A percentile compares a stretch with the other conserved stretches of the same genome.
Conservation (phyloP, 2,888 invertebrate species). For the Miltochrista miniata region DNA sequence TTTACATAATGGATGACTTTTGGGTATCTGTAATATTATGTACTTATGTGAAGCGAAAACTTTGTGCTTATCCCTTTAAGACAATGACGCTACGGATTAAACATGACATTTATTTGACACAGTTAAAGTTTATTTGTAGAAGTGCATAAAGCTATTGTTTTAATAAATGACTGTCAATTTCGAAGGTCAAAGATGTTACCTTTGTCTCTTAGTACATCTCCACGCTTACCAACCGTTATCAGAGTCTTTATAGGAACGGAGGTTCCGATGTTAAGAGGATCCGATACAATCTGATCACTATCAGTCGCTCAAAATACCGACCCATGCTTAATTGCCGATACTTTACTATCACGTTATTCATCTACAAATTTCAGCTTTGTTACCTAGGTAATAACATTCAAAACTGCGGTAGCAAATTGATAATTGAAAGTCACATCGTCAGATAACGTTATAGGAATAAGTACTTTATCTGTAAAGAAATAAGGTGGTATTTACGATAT, state of each 20-base stretch:
- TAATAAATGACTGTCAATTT: too few species aligned
- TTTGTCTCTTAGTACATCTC: conserved; percentile 1
- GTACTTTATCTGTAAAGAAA: neutral
- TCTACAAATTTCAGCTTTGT: neutral
- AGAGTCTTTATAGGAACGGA: conserved; percentile 20
- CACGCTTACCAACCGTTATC: conserved; percentile 15
- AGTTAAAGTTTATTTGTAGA: too few species aligned
- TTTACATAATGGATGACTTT: too few species aligned
- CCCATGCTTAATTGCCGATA: conserved; percentile 38
- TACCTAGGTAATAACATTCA: neutral
- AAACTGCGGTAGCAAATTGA: neutral
- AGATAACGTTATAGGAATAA: neutral
- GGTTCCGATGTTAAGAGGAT: conserved; percentile 26
- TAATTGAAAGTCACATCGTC: neutral
- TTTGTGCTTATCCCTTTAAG: too few species aligned
- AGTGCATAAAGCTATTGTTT: too few species aligned
- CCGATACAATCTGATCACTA: conserved; percentile 36
- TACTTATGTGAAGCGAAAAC: too few species aligned
- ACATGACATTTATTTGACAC: too few species aligned
- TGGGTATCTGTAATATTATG: too few species aligned
- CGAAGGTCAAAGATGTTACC: neutral
- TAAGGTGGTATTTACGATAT: neutral
- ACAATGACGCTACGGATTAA: too few species aligned
- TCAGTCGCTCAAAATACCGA: conserved; percentile 39
- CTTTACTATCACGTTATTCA: conserved; percentile 13